Conservation (phyloP, 2,888 invertebrate genomes). For the Aleiodes testaceus region DNA sequence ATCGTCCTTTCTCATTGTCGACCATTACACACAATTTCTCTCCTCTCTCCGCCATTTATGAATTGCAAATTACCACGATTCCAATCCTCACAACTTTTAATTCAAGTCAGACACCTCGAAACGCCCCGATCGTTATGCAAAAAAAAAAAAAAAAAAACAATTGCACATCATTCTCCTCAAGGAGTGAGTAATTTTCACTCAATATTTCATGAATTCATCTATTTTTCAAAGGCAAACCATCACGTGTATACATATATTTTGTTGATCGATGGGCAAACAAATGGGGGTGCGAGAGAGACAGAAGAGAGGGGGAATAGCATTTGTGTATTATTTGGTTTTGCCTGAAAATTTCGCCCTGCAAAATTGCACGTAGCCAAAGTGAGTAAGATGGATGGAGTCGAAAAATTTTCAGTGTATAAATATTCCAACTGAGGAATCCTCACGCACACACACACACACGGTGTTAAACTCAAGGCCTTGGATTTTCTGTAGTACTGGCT, state of each 20-base stretch:
- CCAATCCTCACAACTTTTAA: too few relatives aligned
- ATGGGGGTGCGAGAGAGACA: slow-evolving; percentile 25
- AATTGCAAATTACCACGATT: too few relatives aligned
- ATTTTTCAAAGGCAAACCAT: slow-evolving; percentile 8
- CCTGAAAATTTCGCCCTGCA: too few relatives aligned
- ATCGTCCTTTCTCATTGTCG: too few relatives aligned
- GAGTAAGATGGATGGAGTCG: too few relatives aligned
- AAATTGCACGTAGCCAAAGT: too few relatives aligned
- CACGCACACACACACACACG: slow-evolving; percentile 41
- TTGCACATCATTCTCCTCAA: neutral
- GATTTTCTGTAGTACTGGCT: slow-evolving; percentile 47
- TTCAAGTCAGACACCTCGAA: too few relatives aligned
- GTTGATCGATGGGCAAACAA: slow-evolving; percentile 15
- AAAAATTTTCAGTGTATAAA: too few relatives aligned
- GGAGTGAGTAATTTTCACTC: slow-evolving; percentile 2
- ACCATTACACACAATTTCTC: too few relatives aligned
- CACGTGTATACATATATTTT: neutral
- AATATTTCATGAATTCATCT: slow-evolving; percentile 4
- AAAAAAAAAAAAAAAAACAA: neutral
- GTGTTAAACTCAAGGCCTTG: slow-evolving; percentile 50
- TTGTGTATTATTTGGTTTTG: too few relatives aligned
- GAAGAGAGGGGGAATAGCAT: neutral
- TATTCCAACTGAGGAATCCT: slow-evolving; percentile 20
- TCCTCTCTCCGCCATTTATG: too few relatives aligned
- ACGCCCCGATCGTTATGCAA: slow-evolving; percentile 9